Evolutionary conservation across 2,797 vertebrate species (phyloP).

Genomic region (Danionella dracula): DNA sequence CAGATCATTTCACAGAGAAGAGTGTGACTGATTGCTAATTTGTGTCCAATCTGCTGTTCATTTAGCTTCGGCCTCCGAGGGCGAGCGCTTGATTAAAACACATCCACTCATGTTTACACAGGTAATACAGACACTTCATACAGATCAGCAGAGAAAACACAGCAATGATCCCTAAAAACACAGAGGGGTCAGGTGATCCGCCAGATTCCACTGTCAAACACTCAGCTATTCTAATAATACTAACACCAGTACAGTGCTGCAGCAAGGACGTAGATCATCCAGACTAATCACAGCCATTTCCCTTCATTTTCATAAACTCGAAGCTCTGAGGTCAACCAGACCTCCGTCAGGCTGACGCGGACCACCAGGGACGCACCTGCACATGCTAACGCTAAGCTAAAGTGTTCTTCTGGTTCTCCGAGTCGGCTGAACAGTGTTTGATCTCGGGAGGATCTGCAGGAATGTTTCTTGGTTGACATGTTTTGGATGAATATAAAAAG

Average conservation of each 20-base stretch:
- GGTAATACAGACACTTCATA: neutral
- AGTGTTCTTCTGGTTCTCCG: too few species aligned
- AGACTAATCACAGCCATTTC: slow-evolving; percentile 28
- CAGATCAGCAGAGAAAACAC: slow-evolving; percentile 2
- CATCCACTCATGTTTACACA: neutral
- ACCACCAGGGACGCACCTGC: slow-evolving; percentile 18
- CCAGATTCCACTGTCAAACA: slow-evolving; percentile 21
- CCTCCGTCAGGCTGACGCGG: neutral
- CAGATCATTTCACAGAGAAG: neutral
- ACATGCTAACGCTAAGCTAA: neutral
- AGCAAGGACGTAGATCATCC: slow-evolving; percentile 33
- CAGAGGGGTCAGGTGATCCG: neutral
- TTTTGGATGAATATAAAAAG: neutral
- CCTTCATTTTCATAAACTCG: slow-evolving; percentile 43
- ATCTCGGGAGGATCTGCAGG: neutral
- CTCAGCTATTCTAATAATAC: neutral
- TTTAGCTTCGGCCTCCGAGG: neutral
- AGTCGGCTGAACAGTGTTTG: neutral
- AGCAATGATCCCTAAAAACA: slow-evolving; percentile 15
- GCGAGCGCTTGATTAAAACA: neutral
- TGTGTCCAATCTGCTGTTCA: neutral
- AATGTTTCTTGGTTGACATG: neutral
- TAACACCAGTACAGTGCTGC: neutral
- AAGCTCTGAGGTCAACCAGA: neutral
- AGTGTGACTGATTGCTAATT: neutral